Evolutionary conservation across 2,888 invertebrate genomes (phyloP).

Genomic region (Stenoptilia bipunctidactyla): DNA sequence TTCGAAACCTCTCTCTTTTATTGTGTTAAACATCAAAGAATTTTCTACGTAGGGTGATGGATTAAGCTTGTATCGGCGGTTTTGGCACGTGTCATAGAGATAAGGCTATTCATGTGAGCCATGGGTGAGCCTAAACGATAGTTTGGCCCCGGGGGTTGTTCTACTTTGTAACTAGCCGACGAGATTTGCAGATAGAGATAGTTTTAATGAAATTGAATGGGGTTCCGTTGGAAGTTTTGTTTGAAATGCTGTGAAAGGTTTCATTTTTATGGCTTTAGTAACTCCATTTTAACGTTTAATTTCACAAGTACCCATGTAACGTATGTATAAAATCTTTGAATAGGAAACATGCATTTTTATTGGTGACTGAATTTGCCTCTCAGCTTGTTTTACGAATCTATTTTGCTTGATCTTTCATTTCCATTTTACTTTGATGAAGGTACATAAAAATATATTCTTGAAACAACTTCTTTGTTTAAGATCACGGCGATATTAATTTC

Average conservation of each 20-base stretch:
- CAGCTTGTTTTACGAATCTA: too few relatives aligned
- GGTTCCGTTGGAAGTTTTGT: too few relatives aligned
- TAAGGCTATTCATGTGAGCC: constrained; percentile 13
- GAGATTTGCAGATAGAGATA: constrained; percentile 24
- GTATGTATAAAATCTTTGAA: too few relatives aligned
- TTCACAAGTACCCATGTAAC: too few relatives aligned
- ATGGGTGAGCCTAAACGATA: constrained; percentile 31
- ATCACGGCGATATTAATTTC: background rate
- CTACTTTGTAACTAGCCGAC: constrained; percentile 20
- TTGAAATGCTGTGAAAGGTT: too few relatives aligned
- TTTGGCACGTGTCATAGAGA: constrained; percentile 40
- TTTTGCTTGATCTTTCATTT: too few relatives aligned
- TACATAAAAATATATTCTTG: background rate
- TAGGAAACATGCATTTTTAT: too few relatives aligned
- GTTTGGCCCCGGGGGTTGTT: constrained; percentile 31
- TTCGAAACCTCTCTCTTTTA: background rate
- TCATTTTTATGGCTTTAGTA: too few relatives aligned
- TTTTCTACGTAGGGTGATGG: constrained; percentile 42
- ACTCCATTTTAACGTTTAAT: too few relatives aligned
- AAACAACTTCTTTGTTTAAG: background rate
- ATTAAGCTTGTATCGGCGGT: constrained; percentile 45
- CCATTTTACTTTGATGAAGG: too few relatives aligned
- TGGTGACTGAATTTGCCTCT: too few relatives aligned
- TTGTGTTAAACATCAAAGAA: constrained; percentile 51
- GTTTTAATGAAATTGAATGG: constrained; percentile 9